Base-by-base conservation (phyloP, 2,888 invertebrate genomes). In the Cactoblastis cactorum region DNA sequence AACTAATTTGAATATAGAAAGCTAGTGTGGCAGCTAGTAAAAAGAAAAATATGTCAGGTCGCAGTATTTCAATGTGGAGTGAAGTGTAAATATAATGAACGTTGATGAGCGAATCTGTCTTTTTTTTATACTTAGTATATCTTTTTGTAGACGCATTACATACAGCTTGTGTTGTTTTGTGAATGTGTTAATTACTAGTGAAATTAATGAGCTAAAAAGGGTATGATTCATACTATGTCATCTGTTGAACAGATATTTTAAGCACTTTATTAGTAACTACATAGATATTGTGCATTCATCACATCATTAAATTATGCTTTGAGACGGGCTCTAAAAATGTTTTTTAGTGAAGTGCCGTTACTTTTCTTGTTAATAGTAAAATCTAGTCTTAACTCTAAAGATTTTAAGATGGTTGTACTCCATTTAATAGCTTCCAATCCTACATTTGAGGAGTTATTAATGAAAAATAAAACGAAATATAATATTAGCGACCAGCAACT, bases 41-140 rank as follows among this genome's bases (percentile, higher is more conserved):
- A 52, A 50, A 48, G 43, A 45, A 50, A 48, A 63, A 57, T 55
- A 59, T 58, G 59, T 51, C 59, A 55, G 58, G 61, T 58, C 58
- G 63, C 60, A 53, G 54, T 57, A 62, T 54, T 59, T 62, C 61
- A 61, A 56, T 52, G 57, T 53, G 61, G 63, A 55, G 56, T 65
- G 65, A 60, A 69, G 52, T 74, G 71, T 74, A 66, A 67, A 74
- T 71, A 71, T 71, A 71, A 62, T 68, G 61, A 59, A 58, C 62
- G 63, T 59, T 55, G 54, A 53, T 56, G 51, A 47, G 38, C 51
- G 46, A 33, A 51, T 49, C 61, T 59, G 63, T 63, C 66, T 58
- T 62, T 63, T 55, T 54, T 53, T 60, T 52, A 55, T 51, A 46
- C 43, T 53, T 49, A 54, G 51, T 53, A 50, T 32, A 38, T 39